Conservation (phyloP, 1,140 invertebrate species). For the Babylonia areolata region DNA sequence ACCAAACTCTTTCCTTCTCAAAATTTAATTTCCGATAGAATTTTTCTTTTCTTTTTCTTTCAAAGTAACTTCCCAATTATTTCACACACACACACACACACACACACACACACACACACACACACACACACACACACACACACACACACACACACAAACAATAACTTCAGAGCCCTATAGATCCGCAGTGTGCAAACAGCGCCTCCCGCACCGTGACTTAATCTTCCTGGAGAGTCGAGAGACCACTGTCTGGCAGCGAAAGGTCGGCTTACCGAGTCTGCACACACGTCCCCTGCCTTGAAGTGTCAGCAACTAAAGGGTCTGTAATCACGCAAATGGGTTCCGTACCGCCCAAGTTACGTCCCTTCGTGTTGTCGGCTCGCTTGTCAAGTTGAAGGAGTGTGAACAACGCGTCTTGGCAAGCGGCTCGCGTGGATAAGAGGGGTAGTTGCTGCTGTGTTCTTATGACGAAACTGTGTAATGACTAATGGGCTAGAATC, state of each 20-base stretch:
- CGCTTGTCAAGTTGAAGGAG: neutral
- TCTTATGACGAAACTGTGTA: no score
- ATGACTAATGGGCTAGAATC: no score
- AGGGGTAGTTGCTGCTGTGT: no score
- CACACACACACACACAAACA: no score
- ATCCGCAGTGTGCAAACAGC: neutral
- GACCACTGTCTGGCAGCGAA: neutral
- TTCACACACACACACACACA: neutral
- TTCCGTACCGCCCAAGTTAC: neutral
- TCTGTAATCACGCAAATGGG: constrained; percentile 4
- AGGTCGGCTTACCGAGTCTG: neutral
- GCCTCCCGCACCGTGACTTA: neutral
- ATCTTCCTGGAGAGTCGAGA: neutral
- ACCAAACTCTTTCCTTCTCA: neutral
- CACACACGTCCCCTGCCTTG: neutral
- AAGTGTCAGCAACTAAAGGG: neutral
- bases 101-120: neutral
- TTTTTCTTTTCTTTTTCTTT: neutral
- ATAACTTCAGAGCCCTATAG: neutral
- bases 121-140: neutral
- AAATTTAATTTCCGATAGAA: constrained; percentile 2
- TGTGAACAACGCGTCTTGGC: neutral
- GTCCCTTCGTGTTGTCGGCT: neutral
- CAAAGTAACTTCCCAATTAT: neutral
- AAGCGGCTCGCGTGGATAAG: no score